Evolutionary conservation across 2,888 invertebrate species (phyloP).

Genomic region (Thalpophila matura): DNA sequence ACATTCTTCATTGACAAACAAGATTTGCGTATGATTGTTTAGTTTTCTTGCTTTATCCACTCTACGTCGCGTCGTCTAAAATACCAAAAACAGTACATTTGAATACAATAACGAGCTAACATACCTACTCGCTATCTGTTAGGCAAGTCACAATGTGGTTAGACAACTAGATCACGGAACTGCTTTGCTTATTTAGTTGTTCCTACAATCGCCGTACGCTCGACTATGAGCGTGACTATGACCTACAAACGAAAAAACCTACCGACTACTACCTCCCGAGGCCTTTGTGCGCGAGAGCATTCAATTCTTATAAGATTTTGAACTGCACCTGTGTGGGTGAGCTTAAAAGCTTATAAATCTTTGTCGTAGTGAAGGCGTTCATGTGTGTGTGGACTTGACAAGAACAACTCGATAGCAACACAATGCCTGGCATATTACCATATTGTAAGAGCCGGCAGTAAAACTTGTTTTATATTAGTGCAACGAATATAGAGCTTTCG

Average conservation of each 20-base stretch:
- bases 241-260: slow-evolving; percentile 86
- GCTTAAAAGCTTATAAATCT: slow-evolving; percentile 86
- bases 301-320: slow-evolving; percentile 64
- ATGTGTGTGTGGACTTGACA: slow-evolving; percentile 74
- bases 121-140: slow-evolving; percentile 24
- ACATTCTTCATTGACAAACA: too few relatives aligned
- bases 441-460: slow-evolving; percentile 65
- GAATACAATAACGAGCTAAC: slow-evolving; percentile 32
- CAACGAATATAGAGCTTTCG: slow-evolving; percentile 34
- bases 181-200: slow-evolving; percentile 69
- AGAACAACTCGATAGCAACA: slow-evolving; percentile 77
- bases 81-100: slow-evolving; percentile 8
- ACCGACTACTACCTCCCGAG: slow-evolving; percentile 56
- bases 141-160: slow-evolving; percentile 63
- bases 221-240: slow-evolving; percentile 73
- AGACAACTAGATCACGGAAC: slow-evolving; percentile 81
- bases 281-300: slow-evolving; percentile 71
- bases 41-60: not conserved
- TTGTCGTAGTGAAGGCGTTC: slow-evolving; percentile 64
- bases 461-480: slow-evolving; percentile 61
- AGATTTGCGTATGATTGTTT: not conserved
- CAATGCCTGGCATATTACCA: slow-evolving; percentile 80
- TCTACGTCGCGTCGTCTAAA: not conserved
- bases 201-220: slow-evolving; percentile 64
- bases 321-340: slow-evolving; percentile 74